Conservation (phyloP, 2,888 invertebrate genomes). For the Heliconius erato region DNA sequence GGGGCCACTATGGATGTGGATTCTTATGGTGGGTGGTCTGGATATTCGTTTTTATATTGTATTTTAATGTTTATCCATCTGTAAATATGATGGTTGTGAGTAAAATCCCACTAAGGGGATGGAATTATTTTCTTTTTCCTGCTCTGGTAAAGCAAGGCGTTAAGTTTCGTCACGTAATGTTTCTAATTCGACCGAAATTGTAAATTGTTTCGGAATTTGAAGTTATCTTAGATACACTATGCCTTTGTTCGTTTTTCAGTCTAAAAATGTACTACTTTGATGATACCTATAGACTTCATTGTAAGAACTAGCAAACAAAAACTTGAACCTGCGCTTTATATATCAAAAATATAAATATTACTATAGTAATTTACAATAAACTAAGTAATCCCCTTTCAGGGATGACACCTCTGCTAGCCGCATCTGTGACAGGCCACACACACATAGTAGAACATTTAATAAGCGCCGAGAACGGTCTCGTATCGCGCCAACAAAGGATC, state of each 20-base stretch:
- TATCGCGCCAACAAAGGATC: slow-evolving; percentile 92
- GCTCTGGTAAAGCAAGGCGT: neutral
- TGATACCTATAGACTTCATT: neutral
- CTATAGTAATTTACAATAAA: too few relatives aligned
- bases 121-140: neutral
- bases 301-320: neutral
- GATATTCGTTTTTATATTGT: neutral
- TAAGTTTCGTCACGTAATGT: too few relatives aligned
- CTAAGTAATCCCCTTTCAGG: slow-evolving; percentile 81
- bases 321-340: neutral
- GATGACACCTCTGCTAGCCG: slow-evolving; percentile 97
- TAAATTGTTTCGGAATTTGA: neutral
- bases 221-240: too few relatives aligned
- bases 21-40: slow-evolving; percentile 90
- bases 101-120: neutral
- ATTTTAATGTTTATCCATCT: neutral
- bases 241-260: neutral
- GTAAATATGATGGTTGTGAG: neutral
- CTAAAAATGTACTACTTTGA: neutral
- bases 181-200: neutral
- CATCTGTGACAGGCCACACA: slow-evolving; percentile 96
- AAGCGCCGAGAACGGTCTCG: slow-evolving; percentile 89
- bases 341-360: too few relatives aligned
- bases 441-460: slow-evolving; percentile 97
- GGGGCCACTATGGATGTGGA: slow-evolving; percentile 97